Conservation (phyloP, 2,797 vertebrate genomes). For the Phrynocephalus forsythii region DNA sequence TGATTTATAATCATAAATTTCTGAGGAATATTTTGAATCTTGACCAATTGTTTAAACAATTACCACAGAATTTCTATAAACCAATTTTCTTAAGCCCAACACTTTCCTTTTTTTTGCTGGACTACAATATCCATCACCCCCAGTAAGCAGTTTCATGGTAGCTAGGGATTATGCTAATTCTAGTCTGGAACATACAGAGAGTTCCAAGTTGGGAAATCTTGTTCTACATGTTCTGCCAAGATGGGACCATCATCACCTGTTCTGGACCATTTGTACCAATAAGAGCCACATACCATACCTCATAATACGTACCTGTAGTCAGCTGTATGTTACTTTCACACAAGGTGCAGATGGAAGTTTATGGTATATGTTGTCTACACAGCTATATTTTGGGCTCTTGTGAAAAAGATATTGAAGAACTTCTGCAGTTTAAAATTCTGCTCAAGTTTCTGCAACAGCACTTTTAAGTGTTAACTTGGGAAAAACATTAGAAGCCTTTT, state of each 20-base stretch:
- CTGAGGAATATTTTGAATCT: background rate
- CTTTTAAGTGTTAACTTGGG: slow-evolving; percentile 77
- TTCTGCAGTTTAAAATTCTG: slow-evolving; percentile 69
- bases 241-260: background rate
- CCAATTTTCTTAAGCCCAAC: background rate
- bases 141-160: background rate
- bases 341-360: background rate
- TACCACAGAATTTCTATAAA: background rate
- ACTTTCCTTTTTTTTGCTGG: background rate
- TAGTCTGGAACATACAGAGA: background rate
- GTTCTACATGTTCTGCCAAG: background rate
- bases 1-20: background rate
- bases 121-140: background rate
- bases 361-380: slow-evolving; percentile 18
- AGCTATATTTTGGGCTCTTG: slow-evolving; percentile 55
- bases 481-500: slow-evolving; percentile 72
- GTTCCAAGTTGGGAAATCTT: background rate
- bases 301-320: background rate
- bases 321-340: slow-evolving; percentile 1
- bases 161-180: background rate
- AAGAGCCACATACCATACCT: background rate
- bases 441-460: slow-evolving; percentile 60
- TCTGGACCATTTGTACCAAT: background rate
- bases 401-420: slow-evolving; percentile 46
- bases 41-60: background rate